A percentile compares a stretch with the other conserved stretches of the same genome.
Conservation (phyloP, 2,888 invertebrate species). For the Stenodera caucasica region DNA sequence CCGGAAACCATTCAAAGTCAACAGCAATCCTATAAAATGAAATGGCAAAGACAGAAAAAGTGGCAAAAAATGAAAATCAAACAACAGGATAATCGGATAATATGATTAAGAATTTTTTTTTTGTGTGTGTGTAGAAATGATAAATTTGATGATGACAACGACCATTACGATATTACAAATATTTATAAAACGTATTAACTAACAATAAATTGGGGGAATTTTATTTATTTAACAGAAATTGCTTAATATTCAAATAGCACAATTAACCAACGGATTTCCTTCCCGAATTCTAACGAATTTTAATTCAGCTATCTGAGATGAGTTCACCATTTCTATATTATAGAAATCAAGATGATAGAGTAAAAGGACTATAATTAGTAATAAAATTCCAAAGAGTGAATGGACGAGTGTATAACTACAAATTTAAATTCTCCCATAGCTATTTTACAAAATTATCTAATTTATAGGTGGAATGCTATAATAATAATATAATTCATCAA, state of each 20-base stretch:
- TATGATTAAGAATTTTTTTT: slow-evolving; percentile 25
- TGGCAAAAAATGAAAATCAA: too few relatives aligned
- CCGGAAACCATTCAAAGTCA: slow-evolving; percentile 16
- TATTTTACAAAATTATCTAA: neutral
- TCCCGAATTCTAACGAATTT: neutral
- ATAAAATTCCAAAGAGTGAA: neutral
- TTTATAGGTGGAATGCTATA: neutral
- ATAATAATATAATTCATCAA: neutral
- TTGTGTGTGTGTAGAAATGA: too few relatives aligned
- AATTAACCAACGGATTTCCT: neutral
- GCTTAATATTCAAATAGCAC: too few relatives aligned
- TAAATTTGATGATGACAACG: too few relatives aligned
- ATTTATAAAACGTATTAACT: too few relatives aligned
- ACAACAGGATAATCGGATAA: slow-evolving; percentile 24
- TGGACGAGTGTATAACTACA: neutral
- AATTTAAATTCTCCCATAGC: neutral
- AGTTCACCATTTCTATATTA: too few relatives aligned
- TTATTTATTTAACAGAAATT: too few relatives aligned
- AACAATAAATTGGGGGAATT: too few relatives aligned
- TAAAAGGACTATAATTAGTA: neutral
- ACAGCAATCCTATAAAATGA: slow-evolving; percentile 8
- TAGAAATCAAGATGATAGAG: too few relatives aligned
- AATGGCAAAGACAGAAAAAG: slow-evolving; percentile 6
- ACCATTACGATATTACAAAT: neutral
- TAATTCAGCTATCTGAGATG: neutral